A percentile compares a stretch with the other conserved stretches of the same genome.
phyloP scores from a whole-genome alignment of 2,888 invertebrate genomes.

The Itoplectis maculator region DNA sequence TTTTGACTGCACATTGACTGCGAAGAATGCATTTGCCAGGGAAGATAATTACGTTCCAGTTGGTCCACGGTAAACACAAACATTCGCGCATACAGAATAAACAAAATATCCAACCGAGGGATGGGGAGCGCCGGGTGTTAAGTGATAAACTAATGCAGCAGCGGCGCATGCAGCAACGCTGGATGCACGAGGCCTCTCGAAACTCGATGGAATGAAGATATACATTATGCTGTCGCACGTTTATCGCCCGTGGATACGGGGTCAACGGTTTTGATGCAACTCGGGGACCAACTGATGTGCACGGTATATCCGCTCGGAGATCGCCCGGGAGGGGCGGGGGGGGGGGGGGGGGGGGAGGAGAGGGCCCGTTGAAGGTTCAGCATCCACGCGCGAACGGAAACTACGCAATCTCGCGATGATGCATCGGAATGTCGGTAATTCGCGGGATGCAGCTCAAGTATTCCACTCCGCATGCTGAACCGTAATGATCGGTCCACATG shows the following conservation, averaged over 20 bases:
- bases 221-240: slow-evolving; percentile 68
- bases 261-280: slow-evolving; percentile 72
- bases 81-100: neutral
- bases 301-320: slow-evolving; percentile 41
- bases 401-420: slow-evolving; percentile 81
- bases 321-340: too few relatives aligned
- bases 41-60: too few relatives aligned
- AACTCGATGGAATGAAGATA: slow-evolving; percentile 64
- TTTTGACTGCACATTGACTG: too few relatives aligned
- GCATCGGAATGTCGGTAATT: slow-evolving; percentile 81
- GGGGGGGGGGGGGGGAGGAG: too few relatives aligned
- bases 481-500: slow-evolving; percentile 65
- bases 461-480: slow-evolving; percentile 70
- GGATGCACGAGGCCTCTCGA: slow-evolving; percentile 25
- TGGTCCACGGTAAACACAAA: neutral
- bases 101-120: neutral
- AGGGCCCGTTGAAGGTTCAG: slow-evolving; percentile 58
- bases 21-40: too few relatives aligned
- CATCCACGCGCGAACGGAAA: slow-evolving; percentile 73
- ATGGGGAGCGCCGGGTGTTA: neutral
- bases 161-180: slow-evolving; percentile 21
- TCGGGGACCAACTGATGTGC: slow-evolving; percentile 18
- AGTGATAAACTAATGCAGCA: slow-evolving; percentile 29
- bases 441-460: slow-evolving; percentile 76
- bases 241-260: slow-evolving; percentile 54